These are phyloP conservation scores for Microcebus tavaratra DNA, from an alignment of 2,113 vertebrate genomes.

Conservation along the genomic window DNA sequence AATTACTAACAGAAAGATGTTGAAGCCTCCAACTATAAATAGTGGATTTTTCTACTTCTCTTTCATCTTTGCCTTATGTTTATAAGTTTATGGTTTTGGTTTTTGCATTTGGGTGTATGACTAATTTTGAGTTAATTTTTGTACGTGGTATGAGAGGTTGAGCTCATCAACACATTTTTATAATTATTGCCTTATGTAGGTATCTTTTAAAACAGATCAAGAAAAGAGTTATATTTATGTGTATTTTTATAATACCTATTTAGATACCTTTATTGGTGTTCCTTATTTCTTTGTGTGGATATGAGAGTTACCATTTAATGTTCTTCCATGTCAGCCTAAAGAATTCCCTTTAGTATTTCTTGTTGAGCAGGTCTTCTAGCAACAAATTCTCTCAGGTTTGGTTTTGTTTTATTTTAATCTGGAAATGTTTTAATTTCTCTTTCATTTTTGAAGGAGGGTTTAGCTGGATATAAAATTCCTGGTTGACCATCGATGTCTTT, in stretches of 20 bases:
- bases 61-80: background rate
- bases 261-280: background rate
- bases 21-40: background rate
- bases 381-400: background rate
- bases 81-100: background rate
- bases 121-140: background rate
- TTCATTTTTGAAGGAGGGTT: background rate
- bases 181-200: background rate
- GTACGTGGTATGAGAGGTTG: background rate
- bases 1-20: background rate
- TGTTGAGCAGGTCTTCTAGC: background rate
- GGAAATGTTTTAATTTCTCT: background rate
- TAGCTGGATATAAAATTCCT: slow-evolving; percentile 13
- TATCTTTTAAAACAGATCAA: background rate
- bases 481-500: background rate
- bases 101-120: background rate
- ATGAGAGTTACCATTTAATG: background rate
- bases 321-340: background rate
- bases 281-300: background rate
- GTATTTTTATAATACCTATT: background rate
- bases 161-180: background rate
- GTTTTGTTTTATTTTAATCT: background rate
- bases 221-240: background rate
- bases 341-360: background rate
- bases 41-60: background rate